Percentiles rank a stretch among this genome's conserved stretches.
phyloP scores from a whole-genome alignment of 2,888 invertebrate species.

The Tetheella fluctuosa region DNA sequence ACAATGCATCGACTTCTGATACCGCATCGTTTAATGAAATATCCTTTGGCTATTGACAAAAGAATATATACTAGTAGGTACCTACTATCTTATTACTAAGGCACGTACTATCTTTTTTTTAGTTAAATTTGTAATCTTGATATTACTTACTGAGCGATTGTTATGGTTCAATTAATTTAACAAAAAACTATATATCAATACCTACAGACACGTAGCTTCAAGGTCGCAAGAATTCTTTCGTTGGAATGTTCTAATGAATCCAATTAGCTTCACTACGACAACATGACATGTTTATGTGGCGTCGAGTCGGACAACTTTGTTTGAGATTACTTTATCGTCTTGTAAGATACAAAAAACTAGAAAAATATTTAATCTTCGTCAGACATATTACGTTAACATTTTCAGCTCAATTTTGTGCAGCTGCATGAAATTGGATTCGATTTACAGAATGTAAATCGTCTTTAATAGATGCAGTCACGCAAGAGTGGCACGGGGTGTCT shows the following conservation, averaged over 20 bases:
- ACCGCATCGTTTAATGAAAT: slow-evolving; percentile 21
- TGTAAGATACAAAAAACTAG: slow-evolving; percentile 7
- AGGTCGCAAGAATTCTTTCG: slow-evolving; percentile 19
- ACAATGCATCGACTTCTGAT: slow-evolving; percentile 51
- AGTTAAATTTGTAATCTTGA: no score
- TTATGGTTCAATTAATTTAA: background rate
- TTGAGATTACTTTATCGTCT: slow-evolving; percentile 35
- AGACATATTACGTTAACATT: slow-evolving; percentile 15
- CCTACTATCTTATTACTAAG: background rate
- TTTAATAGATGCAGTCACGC: slow-evolving; percentile 52
- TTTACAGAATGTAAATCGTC: slow-evolving; percentile 56
- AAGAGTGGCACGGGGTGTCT: slow-evolving; percentile 38
- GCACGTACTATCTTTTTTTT: no score
- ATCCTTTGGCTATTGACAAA: background rate
- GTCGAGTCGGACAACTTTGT: slow-evolving; percentile 28
- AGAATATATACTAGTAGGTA: background rate
- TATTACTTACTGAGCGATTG: no score
- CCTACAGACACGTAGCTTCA: background rate
- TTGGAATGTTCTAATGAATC: slow-evolving; percentile 51
- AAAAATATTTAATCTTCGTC: slow-evolving; percentile 24
- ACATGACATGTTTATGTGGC: slow-evolving; percentile 20
- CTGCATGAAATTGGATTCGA: slow-evolving; percentile 44
- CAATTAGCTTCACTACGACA: slow-evolving; percentile 38
- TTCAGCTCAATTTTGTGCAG: background rate
- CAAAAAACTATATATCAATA: background rate